Evolutionary conservation across 1,140 invertebrate genomes (phyloP), one percentile per base, ranked within the genome.

Genomic region (Calliopsis andreniformis): DNA sequence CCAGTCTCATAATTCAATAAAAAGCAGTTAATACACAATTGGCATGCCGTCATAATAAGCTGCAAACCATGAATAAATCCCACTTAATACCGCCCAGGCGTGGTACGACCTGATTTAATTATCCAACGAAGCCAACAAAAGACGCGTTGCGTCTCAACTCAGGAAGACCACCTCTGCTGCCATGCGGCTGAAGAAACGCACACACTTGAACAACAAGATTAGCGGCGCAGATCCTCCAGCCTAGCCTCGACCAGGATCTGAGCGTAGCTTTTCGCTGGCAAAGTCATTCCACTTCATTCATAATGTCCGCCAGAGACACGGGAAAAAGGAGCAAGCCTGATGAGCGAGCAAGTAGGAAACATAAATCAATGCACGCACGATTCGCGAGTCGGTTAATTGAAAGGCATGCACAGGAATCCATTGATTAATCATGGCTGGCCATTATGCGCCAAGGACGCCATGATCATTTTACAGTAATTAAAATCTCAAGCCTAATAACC

Each of bases 361-460:
- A 70, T 62, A 70, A 53, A 70, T 77, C 76, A 69, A 51, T 77
- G 53, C 12, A 7, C 64, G 25, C 8, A 39, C 20, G 62, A 62
- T 49, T 42, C 49, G 32, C 69, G 32, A 18, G 25, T 16, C 10
- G 58, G 23, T 30, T 66, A 75, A 82, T 83, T 82, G 66, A 83
- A 75, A 82, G 66, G 61, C 79, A 49, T 5, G 53, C 30, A 39
- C 39, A 20, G 12, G 39, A 45, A 67, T 63, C 66, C 63, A 63
- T 71, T 67, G 69, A 79, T 35, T 73, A 70, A 79, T 72, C 62
- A 47, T 56, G 49, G 28, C 47, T 35, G 45, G 67, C 68, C 63
- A 79, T 83, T 62, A 83, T 35, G 49, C 23, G 20, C 47, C 80
- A 83, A 83, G 82, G 82, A 83, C 79, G 53, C 28, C 49, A 30